Conservation (phyloP, 2,888 invertebrate genomes). For the Nasonia oneida region DNA sequence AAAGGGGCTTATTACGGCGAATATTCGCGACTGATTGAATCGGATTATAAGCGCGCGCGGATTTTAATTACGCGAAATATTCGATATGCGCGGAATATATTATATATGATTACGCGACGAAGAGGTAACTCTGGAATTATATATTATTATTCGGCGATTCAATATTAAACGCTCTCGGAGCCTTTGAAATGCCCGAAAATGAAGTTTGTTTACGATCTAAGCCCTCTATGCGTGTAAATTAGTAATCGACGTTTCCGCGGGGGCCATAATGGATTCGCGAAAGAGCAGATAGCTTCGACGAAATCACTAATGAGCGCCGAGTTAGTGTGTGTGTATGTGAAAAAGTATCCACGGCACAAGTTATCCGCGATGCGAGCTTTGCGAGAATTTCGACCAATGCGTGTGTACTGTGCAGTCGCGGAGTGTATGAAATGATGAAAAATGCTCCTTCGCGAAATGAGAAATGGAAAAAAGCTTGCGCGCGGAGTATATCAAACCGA, state of each 20-base stretch:
- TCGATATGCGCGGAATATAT: background rate
- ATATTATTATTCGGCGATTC: background rate
- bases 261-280: background rate
- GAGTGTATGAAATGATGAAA: conserved; percentile 36
- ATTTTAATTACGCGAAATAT: background rate
- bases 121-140: background rate
- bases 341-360: background rate
- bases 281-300: background rate
- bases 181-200: background rate
- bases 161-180: background rate
- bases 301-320: background rate
- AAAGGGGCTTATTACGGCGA: conserved; percentile 12
- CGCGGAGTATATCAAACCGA: conserved; percentile 47
- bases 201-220: conserved; percentile 2
- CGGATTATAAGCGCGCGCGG: background rate
- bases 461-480: conserved; percentile 11
- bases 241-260: background rate
- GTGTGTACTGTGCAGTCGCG: background rate
- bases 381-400: conserved; percentile 7
- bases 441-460: conserved; percentile 56
- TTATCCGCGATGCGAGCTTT: background rate
- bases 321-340: too few relatives aligned
- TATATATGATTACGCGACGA: background rate
- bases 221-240: background rate
- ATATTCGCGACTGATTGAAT: conserved; percentile 11